phyloP scores from a whole-genome alignment of 2,113 vertebrate genomes.

The Limnothrissa miodon region DNA sequence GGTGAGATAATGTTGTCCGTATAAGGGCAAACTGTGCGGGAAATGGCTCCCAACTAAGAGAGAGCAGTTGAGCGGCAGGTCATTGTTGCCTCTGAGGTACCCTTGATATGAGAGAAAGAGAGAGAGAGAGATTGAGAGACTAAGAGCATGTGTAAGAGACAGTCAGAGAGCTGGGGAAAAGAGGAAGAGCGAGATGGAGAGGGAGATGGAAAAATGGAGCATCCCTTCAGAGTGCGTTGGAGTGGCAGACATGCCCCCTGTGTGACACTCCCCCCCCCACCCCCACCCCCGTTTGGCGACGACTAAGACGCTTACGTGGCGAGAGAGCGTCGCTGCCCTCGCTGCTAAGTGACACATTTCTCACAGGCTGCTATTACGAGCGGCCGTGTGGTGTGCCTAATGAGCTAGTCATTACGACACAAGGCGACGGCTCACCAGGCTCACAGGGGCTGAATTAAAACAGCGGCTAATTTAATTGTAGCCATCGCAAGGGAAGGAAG shows the following conservation, averaged over 20 bases:
- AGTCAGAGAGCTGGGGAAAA: too few species aligned
- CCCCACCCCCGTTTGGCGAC: neutral
- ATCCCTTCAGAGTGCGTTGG: slow-evolving; percentile 29
- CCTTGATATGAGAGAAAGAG: neutral
- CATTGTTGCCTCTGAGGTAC: neutral
- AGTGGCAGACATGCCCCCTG: neutral
- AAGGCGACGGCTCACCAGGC: slow-evolving; percentile 47
- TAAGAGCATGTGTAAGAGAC: neutral
- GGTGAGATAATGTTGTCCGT: neutral
- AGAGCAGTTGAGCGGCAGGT: neutral
- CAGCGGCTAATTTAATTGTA: slow-evolving; percentile 37
- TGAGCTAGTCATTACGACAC: slow-evolving; percentile 53
- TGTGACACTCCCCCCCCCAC: neutral
- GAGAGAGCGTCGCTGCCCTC: neutral
- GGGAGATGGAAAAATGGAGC: slow-evolving; percentile 5
- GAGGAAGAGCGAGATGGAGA: neutral
- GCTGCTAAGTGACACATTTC: slow-evolving; percentile 37
- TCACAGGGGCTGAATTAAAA: slow-evolving; percentile 47
- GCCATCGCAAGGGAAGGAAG: neutral
- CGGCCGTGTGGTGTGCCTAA: slow-evolving; percentile 44
- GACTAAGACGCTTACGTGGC: neutral
- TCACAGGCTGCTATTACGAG: slow-evolving; percentile 24
- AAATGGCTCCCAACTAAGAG: neutral
- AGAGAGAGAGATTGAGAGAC: neutral
- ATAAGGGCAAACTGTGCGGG: neutral